phyloP scores from a whole-genome alignment of 2,113 vertebrate species.

The Corynorhinus townsendii region DNA sequence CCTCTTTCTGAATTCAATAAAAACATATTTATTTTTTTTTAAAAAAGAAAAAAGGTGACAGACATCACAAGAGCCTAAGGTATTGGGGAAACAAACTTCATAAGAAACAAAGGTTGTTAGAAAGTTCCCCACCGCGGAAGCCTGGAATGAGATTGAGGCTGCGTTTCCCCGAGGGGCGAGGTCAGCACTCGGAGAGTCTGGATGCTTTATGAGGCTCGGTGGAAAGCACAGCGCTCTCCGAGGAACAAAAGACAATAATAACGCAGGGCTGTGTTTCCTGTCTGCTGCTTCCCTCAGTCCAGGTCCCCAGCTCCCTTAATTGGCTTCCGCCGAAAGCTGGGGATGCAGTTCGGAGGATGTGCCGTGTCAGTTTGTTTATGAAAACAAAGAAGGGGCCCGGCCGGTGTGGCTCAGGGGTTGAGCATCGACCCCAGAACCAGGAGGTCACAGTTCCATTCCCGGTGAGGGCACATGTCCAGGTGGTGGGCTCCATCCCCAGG shows the following conservation, averaged over 20 bases:
- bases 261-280: conserved; percentile 15
- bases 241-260: background rate
- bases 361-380: background rate
- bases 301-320: background rate
- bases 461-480: too few relatives aligned
- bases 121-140: background rate
- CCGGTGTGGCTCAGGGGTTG: too few relatives aligned
- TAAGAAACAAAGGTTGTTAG: background rate
- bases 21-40: too few relatives aligned
- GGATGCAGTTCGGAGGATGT: background rate
- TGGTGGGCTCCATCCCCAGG: too few relatives aligned
- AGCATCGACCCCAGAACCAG: too few relatives aligned
- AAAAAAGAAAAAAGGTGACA: too few relatives aligned
- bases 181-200: conserved; percentile 2
- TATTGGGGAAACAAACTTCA: background rate
- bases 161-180: conserved; percentile 30
- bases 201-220: conserved; percentile 33
- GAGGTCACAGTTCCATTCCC: too few relatives aligned
- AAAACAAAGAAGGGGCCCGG: background rate
- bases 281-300: background rate
- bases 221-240: conserved; percentile 41
- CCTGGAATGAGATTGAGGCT: background rate
- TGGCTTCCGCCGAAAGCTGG: background rate
- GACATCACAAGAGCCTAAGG: background rate
- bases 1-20: too few relatives aligned